Conservation (phyloP, 2,888 invertebrate species). For the Barypeithes pellucidus region DNA sequence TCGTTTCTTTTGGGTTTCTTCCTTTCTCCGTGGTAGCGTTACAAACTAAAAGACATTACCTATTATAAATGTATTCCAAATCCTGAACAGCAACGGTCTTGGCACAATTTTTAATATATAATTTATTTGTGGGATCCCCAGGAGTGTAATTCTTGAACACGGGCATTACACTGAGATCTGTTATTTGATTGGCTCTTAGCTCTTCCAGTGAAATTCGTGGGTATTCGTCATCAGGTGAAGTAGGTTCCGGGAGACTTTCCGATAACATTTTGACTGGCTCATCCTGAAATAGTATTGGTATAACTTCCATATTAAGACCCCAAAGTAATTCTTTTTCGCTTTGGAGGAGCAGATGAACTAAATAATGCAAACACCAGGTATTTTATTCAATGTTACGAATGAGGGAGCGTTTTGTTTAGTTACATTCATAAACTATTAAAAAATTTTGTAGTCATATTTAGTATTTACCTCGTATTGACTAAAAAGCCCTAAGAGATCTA, state of each 20-base stretch:
- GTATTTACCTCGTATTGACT: no score
- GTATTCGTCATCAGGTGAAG: slow-evolving; percentile 53
- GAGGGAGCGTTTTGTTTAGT: no score
- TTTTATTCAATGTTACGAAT: no score
- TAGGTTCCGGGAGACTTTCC: slow-evolving; percentile 36
- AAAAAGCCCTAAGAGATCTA: no score
- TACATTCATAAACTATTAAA: no score
- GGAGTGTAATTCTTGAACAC: slow-evolving; percentile 90
- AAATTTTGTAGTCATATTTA: no score
- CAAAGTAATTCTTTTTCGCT: no score
- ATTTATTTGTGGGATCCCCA: slow-evolving; percentile 85
- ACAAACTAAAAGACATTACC: slow-evolving; percentile 39
- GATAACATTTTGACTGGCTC: slow-evolving; percentile 39
- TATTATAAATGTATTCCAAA: slow-evolving; percentile 82
- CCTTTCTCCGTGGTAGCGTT: no score
- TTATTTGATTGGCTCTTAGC: slow-evolving; percentile 79
- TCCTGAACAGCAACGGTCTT: slow-evolving; percentile 86
- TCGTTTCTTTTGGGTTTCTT: no score
- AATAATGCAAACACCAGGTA: no score
- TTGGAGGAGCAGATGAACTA: no score
- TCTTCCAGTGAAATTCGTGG: slow-evolving; percentile 77
- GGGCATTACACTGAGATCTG: slow-evolving; percentile 82
- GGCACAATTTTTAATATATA: slow-evolving; percentile 94
- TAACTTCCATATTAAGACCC: no score
- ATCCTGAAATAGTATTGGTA: slow-evolving; percentile 7